Conservation (phyloP, 1,140 invertebrate genomes). For the Myzus persicae region DNA sequence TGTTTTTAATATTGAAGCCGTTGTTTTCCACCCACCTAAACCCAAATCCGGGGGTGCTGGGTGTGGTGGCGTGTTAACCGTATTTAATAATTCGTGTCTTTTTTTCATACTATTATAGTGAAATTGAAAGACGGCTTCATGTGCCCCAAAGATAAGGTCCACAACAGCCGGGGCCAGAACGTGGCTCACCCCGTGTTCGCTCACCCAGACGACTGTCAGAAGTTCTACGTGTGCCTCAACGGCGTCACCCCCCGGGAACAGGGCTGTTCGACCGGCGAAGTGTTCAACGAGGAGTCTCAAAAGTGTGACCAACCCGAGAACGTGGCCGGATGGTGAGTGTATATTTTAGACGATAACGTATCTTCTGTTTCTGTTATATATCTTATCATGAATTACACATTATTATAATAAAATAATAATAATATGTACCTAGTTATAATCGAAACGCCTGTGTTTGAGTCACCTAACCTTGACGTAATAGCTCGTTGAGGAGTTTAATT, state of each 20-base stretch:
- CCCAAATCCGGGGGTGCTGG: too few relatives aligned
- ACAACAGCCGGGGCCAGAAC: conserved; percentile 74
- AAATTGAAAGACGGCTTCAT: conserved; percentile 82
- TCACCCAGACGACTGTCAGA: conserved; percentile 86
- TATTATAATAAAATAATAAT: background rate
- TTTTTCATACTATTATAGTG: conserved; percentile 60
- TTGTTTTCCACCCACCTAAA: background rate
- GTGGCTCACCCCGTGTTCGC: conserved; percentile 87
- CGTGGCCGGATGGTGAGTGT: conserved; percentile 82
- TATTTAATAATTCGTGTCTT: background rate
- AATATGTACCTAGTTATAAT: too few relatives aligned
- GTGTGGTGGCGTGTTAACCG: background rate
- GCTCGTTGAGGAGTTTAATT: background rate
- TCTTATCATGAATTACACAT: background rate
- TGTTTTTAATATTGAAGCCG: background rate
- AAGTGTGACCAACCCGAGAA: conserved; percentile 87
- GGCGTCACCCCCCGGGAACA: conserved; percentile 84
- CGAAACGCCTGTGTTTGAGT: background rate
- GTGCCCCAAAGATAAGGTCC: conserved; percentile 76
- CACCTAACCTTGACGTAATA: background rate
- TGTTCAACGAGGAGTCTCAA: conserved; percentile 83
- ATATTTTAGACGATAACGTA: background rate
- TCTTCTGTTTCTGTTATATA: background rate
- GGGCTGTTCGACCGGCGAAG: conserved; percentile 83
- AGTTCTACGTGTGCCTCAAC: conserved; percentile 89